Evolutionary conservation across 2,888 invertebrate genomes (phyloP).

Genomic region (Oligia strigilis): DNA sequence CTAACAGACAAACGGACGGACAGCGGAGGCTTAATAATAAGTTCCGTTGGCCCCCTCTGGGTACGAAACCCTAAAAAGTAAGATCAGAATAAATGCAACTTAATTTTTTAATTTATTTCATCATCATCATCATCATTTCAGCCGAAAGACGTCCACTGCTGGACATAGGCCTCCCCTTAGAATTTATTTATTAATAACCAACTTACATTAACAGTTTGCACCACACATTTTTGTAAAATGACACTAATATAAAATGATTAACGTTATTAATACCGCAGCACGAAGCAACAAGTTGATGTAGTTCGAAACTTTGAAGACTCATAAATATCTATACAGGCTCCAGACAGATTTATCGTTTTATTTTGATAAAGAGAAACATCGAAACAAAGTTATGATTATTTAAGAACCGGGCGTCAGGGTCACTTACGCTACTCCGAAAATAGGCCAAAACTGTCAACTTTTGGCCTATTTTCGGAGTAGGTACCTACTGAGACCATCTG

Average conservation of each 20-base stretch:
- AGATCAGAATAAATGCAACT: not conserved
- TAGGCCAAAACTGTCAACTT: not conserved
- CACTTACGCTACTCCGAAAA: not conserved
- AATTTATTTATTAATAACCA: too few relatives aligned
- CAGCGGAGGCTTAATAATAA: too few relatives aligned
- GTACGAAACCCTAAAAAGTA: too few relatives aligned
- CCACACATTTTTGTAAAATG: not conserved
- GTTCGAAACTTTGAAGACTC: conserved; percentile 22
- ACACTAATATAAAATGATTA: conserved; percentile 3
- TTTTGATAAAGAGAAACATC: conserved; percentile 10
- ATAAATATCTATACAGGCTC: conserved; percentile 30
- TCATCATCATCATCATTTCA: too few relatives aligned
- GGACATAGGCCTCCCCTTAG: too few relatives aligned
- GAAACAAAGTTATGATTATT: conserved; percentile 10
- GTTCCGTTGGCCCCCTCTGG: too few relatives aligned
- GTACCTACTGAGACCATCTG: not conserved
- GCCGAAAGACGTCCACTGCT: too few relatives aligned
- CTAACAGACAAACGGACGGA: too few relatives aligned
- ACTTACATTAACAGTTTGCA: too few relatives aligned
- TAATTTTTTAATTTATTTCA: too few relatives aligned
- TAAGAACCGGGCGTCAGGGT: too few relatives aligned
- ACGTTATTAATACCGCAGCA: conserved; percentile 21
- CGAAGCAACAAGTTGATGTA: conserved; percentile 38
- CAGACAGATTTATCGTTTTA: conserved; percentile 40
- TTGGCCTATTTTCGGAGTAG: not conserved